Percentiles rank a stretch among this genome's conserved stretches.
Conservation (phyloP, 2,113 vertebrate species). For the Prunella fulvescens region DNA sequence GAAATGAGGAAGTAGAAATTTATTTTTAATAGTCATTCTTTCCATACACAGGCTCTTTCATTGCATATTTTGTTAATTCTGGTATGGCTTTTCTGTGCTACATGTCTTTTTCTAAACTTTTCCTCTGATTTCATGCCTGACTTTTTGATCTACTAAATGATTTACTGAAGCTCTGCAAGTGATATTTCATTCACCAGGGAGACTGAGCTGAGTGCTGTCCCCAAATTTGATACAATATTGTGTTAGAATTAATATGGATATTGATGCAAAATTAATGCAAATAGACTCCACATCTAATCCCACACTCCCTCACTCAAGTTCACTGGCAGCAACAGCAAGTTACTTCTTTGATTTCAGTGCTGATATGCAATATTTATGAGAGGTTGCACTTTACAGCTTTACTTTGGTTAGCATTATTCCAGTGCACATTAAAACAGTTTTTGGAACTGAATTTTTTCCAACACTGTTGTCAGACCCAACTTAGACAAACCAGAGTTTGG, state of each 20-base stretch:
- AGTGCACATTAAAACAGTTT: not conserved
- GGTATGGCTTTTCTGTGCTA: constrained; percentile 64
- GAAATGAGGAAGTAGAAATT: not conserved
- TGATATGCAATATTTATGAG: constrained; percentile 17
- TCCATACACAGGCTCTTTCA: constrained; percentile 60
- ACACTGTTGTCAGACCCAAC: not conserved
- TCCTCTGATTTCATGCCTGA: constrained; percentile 50
- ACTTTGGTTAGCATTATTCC: not conserved
- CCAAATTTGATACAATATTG: constrained; percentile 50
- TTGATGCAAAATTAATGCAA: constrained; percentile 66
- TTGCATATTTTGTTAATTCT: constrained; percentile 69
- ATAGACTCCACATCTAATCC: constrained; percentile 63
- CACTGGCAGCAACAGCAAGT: constrained; percentile 20
- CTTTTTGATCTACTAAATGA: constrained; percentile 34
- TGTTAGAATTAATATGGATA: constrained; percentile 67
- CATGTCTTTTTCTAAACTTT: constrained; percentile 69
- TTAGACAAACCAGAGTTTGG: not conserved
- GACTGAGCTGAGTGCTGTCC: constrained; percentile 18
- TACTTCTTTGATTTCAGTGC: constrained; percentile 45
- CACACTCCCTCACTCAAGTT: constrained; percentile 50
- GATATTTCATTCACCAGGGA: constrained; percentile 63
- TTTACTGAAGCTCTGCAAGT: constrained; percentile 67
- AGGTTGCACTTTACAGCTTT: constrained; percentile 6
- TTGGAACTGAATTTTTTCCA: constrained; percentile 20
- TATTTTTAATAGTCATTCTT: constrained; percentile 22